Evolutionary conservation across 2,113 vertebrate species (phyloP), one percentile per base, ranked within the genome.

Genomic region (Myodes glareolus): DNA sequence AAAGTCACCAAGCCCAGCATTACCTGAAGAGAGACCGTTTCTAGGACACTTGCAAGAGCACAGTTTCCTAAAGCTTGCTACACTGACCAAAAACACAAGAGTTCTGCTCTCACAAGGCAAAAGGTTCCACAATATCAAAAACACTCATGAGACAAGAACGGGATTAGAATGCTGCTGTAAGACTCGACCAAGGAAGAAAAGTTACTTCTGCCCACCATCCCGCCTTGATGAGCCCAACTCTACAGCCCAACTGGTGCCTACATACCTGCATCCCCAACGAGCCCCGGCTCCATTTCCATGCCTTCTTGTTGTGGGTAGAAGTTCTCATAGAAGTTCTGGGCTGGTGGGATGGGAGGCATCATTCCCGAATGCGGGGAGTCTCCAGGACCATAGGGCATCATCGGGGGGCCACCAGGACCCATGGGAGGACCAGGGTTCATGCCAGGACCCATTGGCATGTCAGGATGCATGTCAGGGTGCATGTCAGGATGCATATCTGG

Each of bases 261-360:
- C 61, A 0, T 97, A 98, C 99, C 99, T 98, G 98, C 14, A 0
- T 98, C 98, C 47, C 98, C 98, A 36, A 98, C 76, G 85, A 98
- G 97, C 1, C 98, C 96, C 0, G 97, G 98, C 17, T 99, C 99
- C 98, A 99, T 99, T 25, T 98, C 98, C 98, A 99, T 96, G 21
- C 98, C 98, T 27, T 99, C 99, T 70, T 99, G 99, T 73, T 99
- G 99, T 33, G 98, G 99, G 98, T 99, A 99, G 97, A 99, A 99
- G 93, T 98, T 98, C 23, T 99, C 99, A n/a, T 99, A 99, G 97
- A 99, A 99, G 89, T 99, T 99, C 72, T 98, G 99, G 0, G 98
- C 97, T 1, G 99, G 98, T 0, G 98, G 99, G 1, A 98, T 99
- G 0, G 99, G 99, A 0, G 99, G 98, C 98, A 99, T 98, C 97